phyloP scores from a whole-genome alignment of 2,888 invertebrate genomes.

The Parthenolecanium corni region DNA sequence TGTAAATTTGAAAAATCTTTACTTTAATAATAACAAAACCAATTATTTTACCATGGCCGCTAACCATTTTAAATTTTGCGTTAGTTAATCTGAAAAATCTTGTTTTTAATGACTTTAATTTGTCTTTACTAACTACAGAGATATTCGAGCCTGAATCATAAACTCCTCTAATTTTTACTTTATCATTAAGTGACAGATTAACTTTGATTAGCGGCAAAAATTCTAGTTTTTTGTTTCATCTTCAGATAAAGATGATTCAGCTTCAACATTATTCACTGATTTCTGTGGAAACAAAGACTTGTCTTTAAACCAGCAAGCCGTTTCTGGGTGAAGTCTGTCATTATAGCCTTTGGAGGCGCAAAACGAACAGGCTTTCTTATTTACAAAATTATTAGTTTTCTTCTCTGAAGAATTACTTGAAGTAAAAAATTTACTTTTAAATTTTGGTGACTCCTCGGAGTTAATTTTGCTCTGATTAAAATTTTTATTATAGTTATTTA shows the following conservation, averaged over 20 bases:
- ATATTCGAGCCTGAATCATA: background rate
- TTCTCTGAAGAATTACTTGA: background rate
- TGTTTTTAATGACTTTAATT: background rate
- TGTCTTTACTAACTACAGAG: background rate
- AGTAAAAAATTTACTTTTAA: too few species aligned
- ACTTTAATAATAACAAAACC: background rate
- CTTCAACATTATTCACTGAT: background rate
- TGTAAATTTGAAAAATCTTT: background rate
- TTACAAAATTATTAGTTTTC: background rate
- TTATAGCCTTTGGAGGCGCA: background rate
- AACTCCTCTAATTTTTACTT: background rate
- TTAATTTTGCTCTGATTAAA: background rate
- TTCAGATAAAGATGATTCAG: background rate
- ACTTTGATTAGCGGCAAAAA: background rate
- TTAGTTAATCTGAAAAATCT: background rate
- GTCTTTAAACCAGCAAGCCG: background rate
- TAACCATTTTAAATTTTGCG: background rate
- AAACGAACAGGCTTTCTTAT: background rate
- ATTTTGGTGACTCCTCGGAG: background rate
- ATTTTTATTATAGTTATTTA: background rate
- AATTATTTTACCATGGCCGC: background rate
- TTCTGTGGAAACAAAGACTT: background rate
- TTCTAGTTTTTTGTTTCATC: background rate
- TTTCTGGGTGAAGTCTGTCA: background rate
- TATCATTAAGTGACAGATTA: background rate